Evolutionary conservation across 2,888 invertebrate genomes (phyloP).

Genomic region (Furcula furcula): DNA sequence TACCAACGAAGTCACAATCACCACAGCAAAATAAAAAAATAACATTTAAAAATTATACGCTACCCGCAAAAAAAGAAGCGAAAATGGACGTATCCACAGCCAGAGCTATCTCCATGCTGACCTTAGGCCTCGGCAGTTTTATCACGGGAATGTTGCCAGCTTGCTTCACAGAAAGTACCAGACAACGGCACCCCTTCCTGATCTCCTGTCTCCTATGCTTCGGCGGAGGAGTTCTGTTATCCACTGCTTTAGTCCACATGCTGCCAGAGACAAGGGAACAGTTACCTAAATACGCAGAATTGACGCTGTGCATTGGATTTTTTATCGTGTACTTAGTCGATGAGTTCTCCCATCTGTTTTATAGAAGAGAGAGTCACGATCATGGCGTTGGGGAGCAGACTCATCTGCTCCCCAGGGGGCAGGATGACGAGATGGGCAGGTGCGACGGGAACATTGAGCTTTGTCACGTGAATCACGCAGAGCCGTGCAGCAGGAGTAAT

Average conservation of each 20-base stretch:
- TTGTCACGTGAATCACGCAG: conserved; percentile 85
- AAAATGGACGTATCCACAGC: conserved; percentile 78
- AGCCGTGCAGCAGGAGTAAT: conserved; percentile 83
- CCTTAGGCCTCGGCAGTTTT: conserved; percentile 86
- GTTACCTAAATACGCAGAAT: conserved; percentile 82
- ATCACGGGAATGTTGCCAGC: conserved; percentile 86
- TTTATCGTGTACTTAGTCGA: conserved; percentile 87
- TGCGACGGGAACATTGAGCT: conserved; percentile 63
- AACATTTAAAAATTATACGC: neutral
- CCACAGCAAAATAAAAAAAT: too few species aligned
- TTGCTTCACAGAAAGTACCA: conserved; percentile 81
- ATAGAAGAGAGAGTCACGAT: conserved; percentile 37
- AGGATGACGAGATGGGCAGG: conserved; percentile 56
- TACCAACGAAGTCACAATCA: too few species aligned
- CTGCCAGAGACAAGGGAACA: conserved; percentile 88
- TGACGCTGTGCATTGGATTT: conserved; percentile 86
- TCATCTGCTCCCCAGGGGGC: conserved; percentile 37
- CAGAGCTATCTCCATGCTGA: conserved; percentile 85
- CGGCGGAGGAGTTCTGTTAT: conserved; percentile 90
- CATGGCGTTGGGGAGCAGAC: conserved; percentile 50
- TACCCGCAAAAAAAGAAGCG: neutral
- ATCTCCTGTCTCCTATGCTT: conserved; percentile 88
- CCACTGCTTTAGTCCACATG: conserved; percentile 90
- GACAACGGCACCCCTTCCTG: conserved; percentile 82
- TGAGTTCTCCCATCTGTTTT: conserved; percentile 86